These are phyloP conservation scores for Zaprionus tsacasi DNA, from an alignment of 1,140 invertebrate species.

Conservation along the genomic window DNA sequence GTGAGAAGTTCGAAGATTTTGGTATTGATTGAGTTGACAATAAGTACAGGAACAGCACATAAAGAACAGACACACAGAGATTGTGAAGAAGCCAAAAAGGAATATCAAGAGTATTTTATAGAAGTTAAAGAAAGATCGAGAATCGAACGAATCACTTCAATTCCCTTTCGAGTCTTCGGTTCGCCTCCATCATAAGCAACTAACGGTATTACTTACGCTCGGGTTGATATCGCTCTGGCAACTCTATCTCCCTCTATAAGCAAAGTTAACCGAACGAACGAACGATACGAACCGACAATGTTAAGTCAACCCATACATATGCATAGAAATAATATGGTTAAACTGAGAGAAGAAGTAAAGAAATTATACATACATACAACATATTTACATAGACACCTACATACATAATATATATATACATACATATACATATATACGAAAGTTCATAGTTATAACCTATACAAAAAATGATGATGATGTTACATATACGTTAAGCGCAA, in stretches of 20 bases:
- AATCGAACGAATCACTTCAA: neutral
- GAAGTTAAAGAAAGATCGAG: neutral
- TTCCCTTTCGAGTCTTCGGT: slow-evolving; percentile 16
- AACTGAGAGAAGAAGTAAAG: slow-evolving; percentile 2
- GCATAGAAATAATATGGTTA: slow-evolving; percentile 69
- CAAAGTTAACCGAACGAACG: slow-evolving; percentile 37
- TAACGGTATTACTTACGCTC: neutral
- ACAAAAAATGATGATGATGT: slow-evolving; percentile 36
- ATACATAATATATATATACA: slow-evolving; percentile 38
- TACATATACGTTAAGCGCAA: slow-evolving; percentile 54
- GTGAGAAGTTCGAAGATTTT: slow-evolving; percentile 21
- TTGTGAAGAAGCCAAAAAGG: neutral
- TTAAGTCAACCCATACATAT: slow-evolving; percentile 71
- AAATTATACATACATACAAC: slow-evolving; percentile 9
- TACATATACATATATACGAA: slow-evolving; percentile 19
- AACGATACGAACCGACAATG: slow-evolving; percentile 20
- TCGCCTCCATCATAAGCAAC: slow-evolving; percentile 10
- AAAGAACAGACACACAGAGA: neutral
- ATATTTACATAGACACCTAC: slow-evolving; percentile 20
- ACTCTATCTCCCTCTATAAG: neutral
- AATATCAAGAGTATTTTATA: slow-evolving; percentile 4
- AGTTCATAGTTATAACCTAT: slow-evolving; percentile 48
- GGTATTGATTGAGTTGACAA: slow-evolving; percentile 71
- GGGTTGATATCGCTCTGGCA: neutral
- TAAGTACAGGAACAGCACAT: slow-evolving; percentile 44